phyloP scores from a whole-genome alignment of 2,888 invertebrate species.

The Clusia tigrina region DNA sequence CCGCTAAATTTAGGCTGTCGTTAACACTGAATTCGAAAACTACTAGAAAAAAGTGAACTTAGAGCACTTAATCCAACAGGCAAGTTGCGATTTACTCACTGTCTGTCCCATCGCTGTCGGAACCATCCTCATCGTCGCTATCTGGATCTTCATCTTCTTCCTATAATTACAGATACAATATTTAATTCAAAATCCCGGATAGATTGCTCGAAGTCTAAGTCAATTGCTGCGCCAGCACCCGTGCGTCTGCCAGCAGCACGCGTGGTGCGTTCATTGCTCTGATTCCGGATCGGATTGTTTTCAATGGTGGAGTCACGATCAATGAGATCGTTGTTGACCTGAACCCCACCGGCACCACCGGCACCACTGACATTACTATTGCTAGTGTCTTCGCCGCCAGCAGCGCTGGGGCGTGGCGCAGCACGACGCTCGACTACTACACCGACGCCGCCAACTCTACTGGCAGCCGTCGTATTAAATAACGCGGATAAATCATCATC shows the following conservation, averaged over 20 bases:
- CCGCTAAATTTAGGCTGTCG: conserved; percentile 31
- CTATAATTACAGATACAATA: conserved; percentile 60
- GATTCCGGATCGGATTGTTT: neutral
- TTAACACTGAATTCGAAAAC: conserved; percentile 47
- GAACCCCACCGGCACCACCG: conserved; percentile 4
- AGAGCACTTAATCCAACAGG: conserved; percentile 32
- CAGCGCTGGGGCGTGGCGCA: conserved; percentile 31
- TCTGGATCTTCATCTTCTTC: conserved; percentile 74
- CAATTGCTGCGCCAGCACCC: conserved; percentile 35
- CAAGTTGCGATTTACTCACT: conserved; percentile 41
- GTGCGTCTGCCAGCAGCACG: conserved; percentile 28
- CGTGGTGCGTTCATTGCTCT: neutral
- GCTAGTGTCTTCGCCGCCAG: conserved; percentile 24
- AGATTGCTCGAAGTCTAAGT: conserved; percentile 34
- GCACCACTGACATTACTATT: conserved; percentile 4
- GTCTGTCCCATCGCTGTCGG: conserved; percentile 60
- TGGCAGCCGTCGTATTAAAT: conserved; percentile 37
- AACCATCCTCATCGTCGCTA: conserved; percentile 67
- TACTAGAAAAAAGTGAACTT: conserved; percentile 46
- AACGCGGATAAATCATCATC: no score
- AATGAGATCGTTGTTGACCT: neutral
- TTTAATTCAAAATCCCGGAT: conserved; percentile 43
- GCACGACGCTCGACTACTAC: conserved; percentile 30
- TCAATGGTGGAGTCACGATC: neutral
- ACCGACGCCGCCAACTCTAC: conserved; percentile 44